These are phyloP conservation scores for Paratrypauchen microcephalus DNA, from an alignment of 2,797 vertebrate species.

Conservation along the genomic window DNA sequence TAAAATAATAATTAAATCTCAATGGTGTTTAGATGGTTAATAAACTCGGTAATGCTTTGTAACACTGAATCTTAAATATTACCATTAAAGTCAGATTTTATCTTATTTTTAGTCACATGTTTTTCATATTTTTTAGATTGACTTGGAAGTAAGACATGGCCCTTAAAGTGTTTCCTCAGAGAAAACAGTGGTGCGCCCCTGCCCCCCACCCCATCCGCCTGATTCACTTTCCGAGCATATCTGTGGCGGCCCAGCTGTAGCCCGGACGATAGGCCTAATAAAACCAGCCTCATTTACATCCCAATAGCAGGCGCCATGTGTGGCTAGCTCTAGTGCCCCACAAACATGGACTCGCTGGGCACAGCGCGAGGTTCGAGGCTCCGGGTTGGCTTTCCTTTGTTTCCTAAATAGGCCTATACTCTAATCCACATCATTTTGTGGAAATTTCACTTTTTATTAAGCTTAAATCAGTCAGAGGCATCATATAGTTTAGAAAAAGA, in stretches of 20 bases:
- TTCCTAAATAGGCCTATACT: constrained; percentile 50
- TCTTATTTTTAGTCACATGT: constrained; percentile 6
- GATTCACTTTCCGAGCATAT: constrained; percentile 80
- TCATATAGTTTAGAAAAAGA: constrained; percentile 1
- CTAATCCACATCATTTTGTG: constrained; percentile 62
- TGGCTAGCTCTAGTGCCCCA: constrained; percentile 70
- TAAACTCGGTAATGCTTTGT: background rate
- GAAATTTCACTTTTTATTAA: constrained; percentile 52
- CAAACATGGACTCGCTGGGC: constrained; percentile 58
- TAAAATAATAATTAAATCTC: background rate
- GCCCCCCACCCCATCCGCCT: constrained; percentile 61
- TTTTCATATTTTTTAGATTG: constrained; percentile 31
- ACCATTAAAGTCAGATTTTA: background rate
- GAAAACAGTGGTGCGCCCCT: constrained; percentile 44
- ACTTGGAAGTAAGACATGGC: constrained; percentile 36
- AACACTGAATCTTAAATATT: background rate
- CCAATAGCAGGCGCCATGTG: constrained; percentile 79
- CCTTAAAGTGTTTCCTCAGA: constrained; percentile 51
- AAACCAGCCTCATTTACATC: constrained; percentile 79
- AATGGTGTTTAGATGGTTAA: background rate
- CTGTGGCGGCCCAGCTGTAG: constrained; percentile 80
- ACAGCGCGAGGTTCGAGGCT: constrained; percentile 55
- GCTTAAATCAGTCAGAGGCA: constrained; percentile 39
- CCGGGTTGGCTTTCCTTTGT: constrained; percentile 66
- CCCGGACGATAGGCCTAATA: constrained; percentile 83